These are phyloP conservation scores for Dicycla oo DNA, from an alignment of 2,888 invertebrate genomes.

Conservation along the genomic window DNA sequence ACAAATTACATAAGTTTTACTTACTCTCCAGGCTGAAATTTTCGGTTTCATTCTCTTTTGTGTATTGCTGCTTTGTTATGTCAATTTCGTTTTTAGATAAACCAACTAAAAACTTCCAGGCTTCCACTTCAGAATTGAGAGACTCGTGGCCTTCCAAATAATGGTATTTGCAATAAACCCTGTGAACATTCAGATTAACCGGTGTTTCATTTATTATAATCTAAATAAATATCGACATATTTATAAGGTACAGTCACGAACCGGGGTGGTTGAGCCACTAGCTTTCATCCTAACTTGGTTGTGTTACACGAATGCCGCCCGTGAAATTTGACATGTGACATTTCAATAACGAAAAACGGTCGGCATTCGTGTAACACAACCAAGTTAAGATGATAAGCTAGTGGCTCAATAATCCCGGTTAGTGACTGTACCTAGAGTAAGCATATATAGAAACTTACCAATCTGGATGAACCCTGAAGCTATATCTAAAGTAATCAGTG, in stretches of 20 bases:
- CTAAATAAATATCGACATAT: too few species aligned
- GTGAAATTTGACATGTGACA: too few species aligned
- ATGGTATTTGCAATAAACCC: slow-evolving; percentile 97
- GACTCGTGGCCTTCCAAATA: slow-evolving; percentile 95
- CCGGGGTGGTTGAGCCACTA: too few species aligned
- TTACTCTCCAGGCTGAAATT: slow-evolving; percentile 78
- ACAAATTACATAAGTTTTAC: slow-evolving; percentile 51
- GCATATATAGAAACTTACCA: slow-evolving; percentile 90
- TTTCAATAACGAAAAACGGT: too few species aligned
- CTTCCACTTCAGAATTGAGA: slow-evolving; percentile 93
- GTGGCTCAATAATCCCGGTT: too few species aligned
- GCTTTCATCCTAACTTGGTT: too few species aligned
- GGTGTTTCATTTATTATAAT: background rate
- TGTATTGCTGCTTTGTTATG: slow-evolving; percentile 84
- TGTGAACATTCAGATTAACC: slow-evolving; percentile 70
- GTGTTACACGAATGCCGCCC: too few species aligned
- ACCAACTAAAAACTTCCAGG: slow-evolving; percentile 93
- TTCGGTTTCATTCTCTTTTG: slow-evolving; percentile 68
- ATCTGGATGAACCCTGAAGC: slow-evolving; percentile 95
- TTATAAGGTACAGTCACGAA: too few species aligned
- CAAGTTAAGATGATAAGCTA: too few species aligned
- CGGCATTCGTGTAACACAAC: too few species aligned
- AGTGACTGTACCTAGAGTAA: too few species aligned
- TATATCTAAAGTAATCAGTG: slow-evolving; percentile 93
- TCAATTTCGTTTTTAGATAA: slow-evolving; percentile 89